Conservation (phyloP, 1,140 invertebrate genomes). For the Apis cerana region DNA sequence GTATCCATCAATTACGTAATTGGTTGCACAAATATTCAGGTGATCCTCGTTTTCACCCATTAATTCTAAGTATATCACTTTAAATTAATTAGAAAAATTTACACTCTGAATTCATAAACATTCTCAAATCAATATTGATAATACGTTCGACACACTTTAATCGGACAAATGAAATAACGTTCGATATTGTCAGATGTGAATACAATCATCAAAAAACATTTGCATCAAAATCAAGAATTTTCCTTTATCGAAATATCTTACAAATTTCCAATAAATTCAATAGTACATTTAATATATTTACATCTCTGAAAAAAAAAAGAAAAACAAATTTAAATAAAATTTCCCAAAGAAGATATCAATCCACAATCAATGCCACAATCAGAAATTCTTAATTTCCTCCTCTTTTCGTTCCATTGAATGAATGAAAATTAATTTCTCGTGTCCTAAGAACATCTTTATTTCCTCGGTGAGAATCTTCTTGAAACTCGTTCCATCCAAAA, state of each 20-base stretch:
- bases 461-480: no score
- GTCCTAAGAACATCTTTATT: no score
- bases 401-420: background rate
- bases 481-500: background rate
- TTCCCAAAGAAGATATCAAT: background rate
- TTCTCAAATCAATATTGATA: background rate
- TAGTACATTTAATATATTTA: background rate
- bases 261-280: background rate
- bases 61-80: background rate
- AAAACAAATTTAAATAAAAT: background rate
- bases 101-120: background rate
- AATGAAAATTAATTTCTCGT: background rate
- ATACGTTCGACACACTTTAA: no score
- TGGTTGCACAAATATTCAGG: slow-evolving; percentile 4
- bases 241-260: background rate
- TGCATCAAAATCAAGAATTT: background rate
- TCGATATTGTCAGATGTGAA: no score
- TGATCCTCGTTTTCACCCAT: background rate
- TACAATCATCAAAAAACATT: no score
- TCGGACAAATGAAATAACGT: no score
- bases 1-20: slow-evolving; percentile 19
- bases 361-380: background rate
- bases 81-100: background rate
- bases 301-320: no score
- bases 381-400: background rate